A percentile compares a stretch with the other conserved stretches of the same genome.
Evolutionary conservation across 2,113 vertebrate species (phyloP).

Genomic region (Larimichthys crocea): DNA sequence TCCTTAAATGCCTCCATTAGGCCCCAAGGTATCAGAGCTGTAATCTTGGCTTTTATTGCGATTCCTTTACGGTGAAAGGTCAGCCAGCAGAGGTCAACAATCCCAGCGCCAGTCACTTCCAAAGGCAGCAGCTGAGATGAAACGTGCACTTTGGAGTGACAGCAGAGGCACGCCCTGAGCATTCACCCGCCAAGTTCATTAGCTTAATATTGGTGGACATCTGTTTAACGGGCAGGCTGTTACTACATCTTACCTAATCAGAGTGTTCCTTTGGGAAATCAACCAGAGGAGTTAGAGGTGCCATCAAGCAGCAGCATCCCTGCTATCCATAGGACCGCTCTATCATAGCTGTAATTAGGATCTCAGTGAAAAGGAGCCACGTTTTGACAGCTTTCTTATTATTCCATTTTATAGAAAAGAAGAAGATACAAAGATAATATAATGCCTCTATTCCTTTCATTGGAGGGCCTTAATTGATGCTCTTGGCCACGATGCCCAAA

Average conservation of each 20-base stretch:
- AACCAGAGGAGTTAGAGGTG: slow-evolving; percentile 48
- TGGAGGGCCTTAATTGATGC: slow-evolving; percentile 6
- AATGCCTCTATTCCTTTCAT: slow-evolving; percentile 4
- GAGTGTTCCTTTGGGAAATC: slow-evolving; percentile 69
- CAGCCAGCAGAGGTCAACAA: slow-evolving; percentile 43
- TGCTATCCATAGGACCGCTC: slow-evolving; percentile 9
- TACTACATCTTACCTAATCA: slow-evolving; percentile 62
- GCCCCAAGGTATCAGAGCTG: not conserved
- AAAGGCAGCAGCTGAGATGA: slow-evolving; percentile 31
- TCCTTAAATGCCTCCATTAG: slow-evolving; percentile 43
- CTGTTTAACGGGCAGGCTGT: slow-evolving; percentile 59
- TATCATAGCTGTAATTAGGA: slow-evolving; percentile 57
- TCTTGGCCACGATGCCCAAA: not conserved
- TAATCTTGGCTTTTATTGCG: slow-evolving; percentile 43
- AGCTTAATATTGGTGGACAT: slow-evolving; percentile 67
- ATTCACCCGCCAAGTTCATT: slow-evolving; percentile 59
- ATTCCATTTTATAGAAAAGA: slow-evolving; percentile 29
- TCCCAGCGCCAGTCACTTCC: slow-evolving; percentile 21
- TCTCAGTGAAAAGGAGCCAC: slow-evolving; percentile 28
- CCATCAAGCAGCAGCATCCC: slow-evolving; percentile 52
- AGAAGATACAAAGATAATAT: slow-evolving; percentile 24
- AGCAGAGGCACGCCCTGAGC: slow-evolving; percentile 25
- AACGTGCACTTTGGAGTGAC: slow-evolving; percentile 21
- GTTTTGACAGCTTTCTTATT: slow-evolving; percentile 35
- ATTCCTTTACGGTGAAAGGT: slow-evolving; percentile 54